Evolutionary conservation across 2,888 invertebrate genomes (phyloP).

Genomic region (Lycophotia porphyrea): DNA sequence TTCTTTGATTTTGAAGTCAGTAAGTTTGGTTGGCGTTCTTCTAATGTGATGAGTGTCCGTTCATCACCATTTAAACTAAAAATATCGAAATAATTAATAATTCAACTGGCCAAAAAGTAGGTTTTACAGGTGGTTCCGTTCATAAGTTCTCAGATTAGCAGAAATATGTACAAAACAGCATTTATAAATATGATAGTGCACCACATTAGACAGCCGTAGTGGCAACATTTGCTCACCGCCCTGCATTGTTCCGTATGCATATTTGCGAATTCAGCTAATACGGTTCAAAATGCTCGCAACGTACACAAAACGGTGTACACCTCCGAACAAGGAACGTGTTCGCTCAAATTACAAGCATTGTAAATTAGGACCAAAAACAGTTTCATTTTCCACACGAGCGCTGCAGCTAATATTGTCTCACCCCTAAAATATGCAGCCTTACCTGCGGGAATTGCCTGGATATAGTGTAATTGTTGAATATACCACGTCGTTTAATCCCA

Average conservation of each 20-base stretch:
- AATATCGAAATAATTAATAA: background rate
- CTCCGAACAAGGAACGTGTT: slow-evolving; percentile 79
- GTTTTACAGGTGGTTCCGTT: background rate
- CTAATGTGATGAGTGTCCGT: background rate
- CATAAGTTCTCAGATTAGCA: slow-evolving; percentile 24
- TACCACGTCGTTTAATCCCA: slow-evolving; percentile 88
- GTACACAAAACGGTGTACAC: slow-evolving; percentile 73
- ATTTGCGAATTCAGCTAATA: slow-evolving; percentile 80
- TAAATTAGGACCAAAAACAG: slow-evolving; percentile 89
- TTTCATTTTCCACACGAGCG: slow-evolving; percentile 91
- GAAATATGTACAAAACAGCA: slow-evolving; percentile 28
- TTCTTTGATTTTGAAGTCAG: slow-evolving; percentile 11
- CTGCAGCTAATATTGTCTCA: slow-evolving; percentile 89
- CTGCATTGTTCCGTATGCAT: slow-evolving; percentile 75
- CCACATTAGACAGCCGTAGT: slow-evolving; percentile 59
- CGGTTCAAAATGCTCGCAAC: slow-evolving; percentile 79
- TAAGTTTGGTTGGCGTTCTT: background rate
- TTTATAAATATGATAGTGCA: slow-evolving; percentile 41
- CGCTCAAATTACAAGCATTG: slow-evolving; percentile 83
- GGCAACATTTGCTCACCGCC: slow-evolving; percentile 71
- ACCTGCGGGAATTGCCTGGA: slow-evolving; percentile 85
- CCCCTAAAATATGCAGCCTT: slow-evolving; percentile 87
- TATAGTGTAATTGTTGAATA: slow-evolving; percentile 88
- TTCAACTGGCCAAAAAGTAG: background rate
- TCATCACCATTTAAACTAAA: background rate